Conservation (phyloP, 2,797 vertebrate species). For the Kryptopterus vitreolus region DNA sequence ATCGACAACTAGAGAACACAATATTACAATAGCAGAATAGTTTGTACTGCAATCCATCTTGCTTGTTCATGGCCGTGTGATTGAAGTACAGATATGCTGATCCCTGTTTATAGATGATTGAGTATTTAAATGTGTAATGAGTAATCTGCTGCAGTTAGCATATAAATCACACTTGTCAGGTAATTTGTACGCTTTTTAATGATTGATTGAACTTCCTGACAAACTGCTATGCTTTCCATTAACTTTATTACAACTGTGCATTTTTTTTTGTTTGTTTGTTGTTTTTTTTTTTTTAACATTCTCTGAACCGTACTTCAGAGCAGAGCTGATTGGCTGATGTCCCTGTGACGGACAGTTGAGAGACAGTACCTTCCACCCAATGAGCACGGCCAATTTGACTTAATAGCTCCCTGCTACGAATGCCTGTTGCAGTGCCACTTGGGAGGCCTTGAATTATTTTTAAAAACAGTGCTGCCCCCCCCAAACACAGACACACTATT, state of each 20-base stretch:
- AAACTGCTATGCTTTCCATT: background rate
- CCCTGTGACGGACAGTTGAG: background rate
- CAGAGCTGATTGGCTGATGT: background rate
- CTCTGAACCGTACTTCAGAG: background rate
- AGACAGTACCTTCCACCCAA: background rate
- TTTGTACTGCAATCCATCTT: background rate
- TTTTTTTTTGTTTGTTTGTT: background rate
- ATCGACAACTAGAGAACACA: background rate
- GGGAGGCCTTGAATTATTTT: slow-evolving; percentile 2
- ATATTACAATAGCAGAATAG: background rate
- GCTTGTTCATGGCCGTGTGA: background rate
- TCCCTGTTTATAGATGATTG: background rate
- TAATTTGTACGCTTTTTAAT: no score
- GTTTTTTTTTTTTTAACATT: background rate
- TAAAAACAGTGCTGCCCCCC: background rate
- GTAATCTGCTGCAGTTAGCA: background rate
- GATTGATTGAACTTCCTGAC: background rate
- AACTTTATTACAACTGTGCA: background rate
- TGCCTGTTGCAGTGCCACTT: background rate
- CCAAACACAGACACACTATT: no score
- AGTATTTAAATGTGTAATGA: background rate
- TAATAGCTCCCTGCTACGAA: background rate
- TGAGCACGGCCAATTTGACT: background rate
- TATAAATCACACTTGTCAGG: background rate
- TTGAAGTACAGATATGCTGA: background rate